Evolutionary conservation across 2,797 vertebrate species (phyloP).

Genomic region (Paramormyrops hopkinsi): DNA sequence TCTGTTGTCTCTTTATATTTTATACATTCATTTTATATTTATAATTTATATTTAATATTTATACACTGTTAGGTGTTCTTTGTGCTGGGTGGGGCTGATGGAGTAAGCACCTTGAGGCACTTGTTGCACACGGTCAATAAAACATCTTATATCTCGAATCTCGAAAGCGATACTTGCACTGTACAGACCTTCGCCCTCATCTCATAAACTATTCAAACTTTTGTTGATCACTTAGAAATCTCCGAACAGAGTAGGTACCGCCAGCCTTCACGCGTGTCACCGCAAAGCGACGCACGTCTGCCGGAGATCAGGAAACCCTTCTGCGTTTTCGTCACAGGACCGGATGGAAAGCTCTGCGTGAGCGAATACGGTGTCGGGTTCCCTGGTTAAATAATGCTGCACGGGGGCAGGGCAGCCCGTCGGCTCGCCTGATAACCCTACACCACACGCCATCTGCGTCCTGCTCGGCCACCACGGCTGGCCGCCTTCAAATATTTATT

Average conservation of each 20-base stretch:
- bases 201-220: not conserved
- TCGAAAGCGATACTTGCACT: not conserved
- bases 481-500: not conserved
- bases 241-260: not conserved
- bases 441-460: not conserved
- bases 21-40: not conserved
- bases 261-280: not conserved
- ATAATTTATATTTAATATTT: not conserved
- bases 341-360: not conserved
- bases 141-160: not conserved
- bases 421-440: not conserved
- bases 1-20: not conserved
- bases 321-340: not conserved
- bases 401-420: not conserved
- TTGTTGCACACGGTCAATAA: not conserved
- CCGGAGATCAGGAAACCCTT: not conserved
- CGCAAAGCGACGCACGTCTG: not conserved
- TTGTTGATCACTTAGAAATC: not conserved
- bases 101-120: not conserved
- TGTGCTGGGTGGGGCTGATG: not conserved
- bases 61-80: not conserved
- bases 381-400: constrained; percentile 2
- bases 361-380: not conserved
- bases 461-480: not conserved
- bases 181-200: not conserved